A percentile compares a stretch with the other conserved stretches of the same genome.
Evolutionary conservation across 2,113 vertebrate species (phyloP).

Genomic region (Prionailurus viverrinus): DNA sequence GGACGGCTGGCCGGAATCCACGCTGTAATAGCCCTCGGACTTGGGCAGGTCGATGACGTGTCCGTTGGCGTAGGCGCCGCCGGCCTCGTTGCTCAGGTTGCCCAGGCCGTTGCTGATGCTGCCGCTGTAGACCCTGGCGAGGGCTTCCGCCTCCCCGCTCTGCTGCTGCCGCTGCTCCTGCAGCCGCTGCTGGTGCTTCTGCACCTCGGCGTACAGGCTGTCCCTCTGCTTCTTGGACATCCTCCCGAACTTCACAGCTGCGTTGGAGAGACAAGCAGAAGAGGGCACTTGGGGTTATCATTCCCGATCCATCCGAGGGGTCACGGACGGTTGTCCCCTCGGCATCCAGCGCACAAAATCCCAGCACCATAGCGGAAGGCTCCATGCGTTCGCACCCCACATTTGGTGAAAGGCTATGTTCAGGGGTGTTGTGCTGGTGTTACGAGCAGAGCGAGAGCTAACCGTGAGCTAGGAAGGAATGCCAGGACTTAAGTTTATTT

Average conservation of each 20-base stretch:
- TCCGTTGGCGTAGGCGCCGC: constrained; percentile 95
- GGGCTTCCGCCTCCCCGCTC: constrained; percentile 95
- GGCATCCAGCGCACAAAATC: not conserved
- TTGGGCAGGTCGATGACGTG: constrained; percentile 97
- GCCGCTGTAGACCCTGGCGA: constrained; percentile 95
- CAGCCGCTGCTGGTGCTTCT: constrained; percentile 98
- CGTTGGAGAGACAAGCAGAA: constrained; percentile 73
- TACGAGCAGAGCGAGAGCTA: not conserved
- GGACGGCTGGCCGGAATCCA: constrained; percentile 98
- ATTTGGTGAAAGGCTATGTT: not conserved
- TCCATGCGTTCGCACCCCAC: no score
- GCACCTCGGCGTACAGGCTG: constrained; percentile 98
- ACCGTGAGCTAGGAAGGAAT: not conserved
- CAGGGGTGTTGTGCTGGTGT: not conserved
- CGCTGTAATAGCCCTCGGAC: constrained; percentile 93
- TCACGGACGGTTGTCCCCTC: accelerated
- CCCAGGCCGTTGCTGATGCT: constrained; percentile 95
- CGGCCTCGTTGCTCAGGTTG: constrained; percentile 93
- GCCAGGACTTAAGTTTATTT: not conserved
- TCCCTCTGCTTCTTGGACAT: constrained; percentile 99
- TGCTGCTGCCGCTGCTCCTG: constrained; percentile 98
- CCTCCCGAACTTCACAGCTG: constrained; percentile 99
- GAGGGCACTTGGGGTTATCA: accelerated
- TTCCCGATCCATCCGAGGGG: not conserved
- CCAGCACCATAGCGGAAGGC: not conserved